These are phyloP conservation scores for Brenthis hecate DNA, from an alignment of 2,888 invertebrate genomes.

Conservation along the genomic window DNA sequence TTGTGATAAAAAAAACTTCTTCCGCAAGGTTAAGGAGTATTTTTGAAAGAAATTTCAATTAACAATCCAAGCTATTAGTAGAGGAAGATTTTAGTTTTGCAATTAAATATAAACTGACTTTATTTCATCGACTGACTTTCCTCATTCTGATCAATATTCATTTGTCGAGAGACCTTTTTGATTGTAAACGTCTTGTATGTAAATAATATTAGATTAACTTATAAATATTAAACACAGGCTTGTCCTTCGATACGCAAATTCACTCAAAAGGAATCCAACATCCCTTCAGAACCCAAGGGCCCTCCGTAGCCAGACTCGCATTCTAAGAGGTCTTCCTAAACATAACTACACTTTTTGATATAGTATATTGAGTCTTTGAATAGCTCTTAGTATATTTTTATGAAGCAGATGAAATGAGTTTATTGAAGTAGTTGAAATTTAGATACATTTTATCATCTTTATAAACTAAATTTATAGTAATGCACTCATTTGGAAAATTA, in stretches of 20 bases:
- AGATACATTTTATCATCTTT: no score
- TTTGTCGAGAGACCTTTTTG: not conserved
- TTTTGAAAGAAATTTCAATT: no score
- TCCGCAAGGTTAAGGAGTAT: no score
- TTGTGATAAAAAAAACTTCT: no score
- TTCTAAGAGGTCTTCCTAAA: constrained; percentile 13
- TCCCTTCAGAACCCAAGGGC: constrained; percentile 13
- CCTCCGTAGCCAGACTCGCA: constrained; percentile 1
- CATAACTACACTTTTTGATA: constrained; percentile 5
- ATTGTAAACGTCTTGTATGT: not conserved
- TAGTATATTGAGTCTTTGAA: not conserved
- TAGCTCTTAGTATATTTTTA: constrained; percentile 5
- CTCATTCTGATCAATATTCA: not conserved
- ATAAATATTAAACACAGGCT: constrained; percentile 16
- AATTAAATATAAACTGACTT: not conserved
- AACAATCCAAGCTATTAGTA: no score
- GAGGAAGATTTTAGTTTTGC: no score
- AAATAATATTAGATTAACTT: constrained; percentile 17
- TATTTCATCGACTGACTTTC: not conserved
- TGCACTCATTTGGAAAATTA: no score
- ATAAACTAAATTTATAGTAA: no score
- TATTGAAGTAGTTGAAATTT: not conserved
- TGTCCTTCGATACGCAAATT: constrained; percentile 14
- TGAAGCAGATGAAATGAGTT: not conserved
- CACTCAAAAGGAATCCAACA: constrained; percentile 5